Percentiles rank a stretch among this genome's conserved stretches.
Evolutionary conservation across 2,797 vertebrate species (phyloP).

Genomic region (Macroramphosus scolopax): DNA sequence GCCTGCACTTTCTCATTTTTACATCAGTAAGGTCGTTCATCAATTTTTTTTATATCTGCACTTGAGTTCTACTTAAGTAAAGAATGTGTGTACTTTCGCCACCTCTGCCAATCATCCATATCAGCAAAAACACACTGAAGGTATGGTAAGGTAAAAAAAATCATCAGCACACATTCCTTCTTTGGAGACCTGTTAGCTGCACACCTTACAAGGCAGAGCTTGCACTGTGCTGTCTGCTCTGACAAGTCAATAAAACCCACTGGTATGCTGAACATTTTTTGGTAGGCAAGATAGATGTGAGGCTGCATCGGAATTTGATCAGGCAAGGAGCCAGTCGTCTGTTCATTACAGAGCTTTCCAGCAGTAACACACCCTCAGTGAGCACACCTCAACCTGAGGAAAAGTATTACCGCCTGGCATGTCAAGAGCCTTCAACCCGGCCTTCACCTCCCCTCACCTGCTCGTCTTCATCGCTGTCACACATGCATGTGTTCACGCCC

Average conservation of each 20-base stretch:
- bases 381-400: conserved; percentile 62
- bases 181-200: conserved; percentile 50
- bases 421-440: conserved; percentile 35
- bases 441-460: conserved; percentile 44
- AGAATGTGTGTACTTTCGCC: too few relatives aligned
- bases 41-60: too few relatives aligned
- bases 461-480: conserved; percentile 54
- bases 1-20: too few relatives aligned
- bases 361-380: conserved; percentile 57
- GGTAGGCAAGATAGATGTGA: conserved; percentile 75
- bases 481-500: conserved; percentile 42
- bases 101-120: conserved; percentile 5
- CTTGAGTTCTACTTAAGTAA: too few relatives aligned
- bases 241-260: conserved; percentile 83
- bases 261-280: conserved; percentile 83
- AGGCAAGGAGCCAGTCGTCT: conserved; percentile 70
- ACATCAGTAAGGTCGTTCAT: too few relatives aligned
- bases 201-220: conserved; percentile 79
- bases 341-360: conserved; percentile 65
- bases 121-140: conserved; percentile 14
- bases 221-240: conserved; percentile 75
- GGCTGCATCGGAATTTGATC: conserved; percentile 77
- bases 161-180: conserved; percentile 51
- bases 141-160: conserved; percentile 18
- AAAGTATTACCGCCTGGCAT: conserved; percentile 65